A percentile compares a stretch with the other conserved stretches of the same genome.
phyloP scores from a whole-genome alignment of 35 echinoderm and acorn worm genomes.

The Ophiothrix spiculata region DNA sequence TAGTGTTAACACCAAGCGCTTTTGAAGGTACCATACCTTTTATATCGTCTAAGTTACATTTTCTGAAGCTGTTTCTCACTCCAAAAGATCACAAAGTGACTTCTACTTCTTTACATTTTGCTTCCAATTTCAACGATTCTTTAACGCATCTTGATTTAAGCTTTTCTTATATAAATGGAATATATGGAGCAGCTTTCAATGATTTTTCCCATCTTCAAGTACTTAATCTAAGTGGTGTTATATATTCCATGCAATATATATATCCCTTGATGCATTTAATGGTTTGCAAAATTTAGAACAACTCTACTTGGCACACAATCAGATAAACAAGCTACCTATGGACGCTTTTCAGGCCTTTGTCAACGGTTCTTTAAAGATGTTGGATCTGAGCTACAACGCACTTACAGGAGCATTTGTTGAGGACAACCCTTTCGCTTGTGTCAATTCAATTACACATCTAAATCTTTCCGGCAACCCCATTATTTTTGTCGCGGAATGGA shows the following conservation, averaged over 20 bases:
- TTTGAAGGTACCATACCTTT: too few species aligned
- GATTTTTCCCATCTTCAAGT: neutral
- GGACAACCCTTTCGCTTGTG: neutral
- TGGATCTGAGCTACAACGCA: neutral
- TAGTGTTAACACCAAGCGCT: too few species aligned
- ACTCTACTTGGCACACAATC: neutral
- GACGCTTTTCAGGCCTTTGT: neutral
- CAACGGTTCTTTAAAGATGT: neutral
- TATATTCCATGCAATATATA: neutral
- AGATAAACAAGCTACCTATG: neutral
- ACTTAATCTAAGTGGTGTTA: neutral
- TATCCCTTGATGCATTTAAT: neutral
- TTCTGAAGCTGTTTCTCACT: too few species aligned
- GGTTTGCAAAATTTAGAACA: neutral
- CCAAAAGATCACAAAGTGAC: neutral
- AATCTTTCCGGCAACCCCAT: neutral
- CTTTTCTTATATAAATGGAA: neutral
- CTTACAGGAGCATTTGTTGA: neutral
- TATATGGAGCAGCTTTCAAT: neutral
- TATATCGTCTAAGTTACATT: too few species aligned
- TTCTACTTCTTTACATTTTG: neutral
- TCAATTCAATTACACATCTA: neutral
- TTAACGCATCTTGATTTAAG: constrained; percentile 10
- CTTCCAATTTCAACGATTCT: too few species aligned
- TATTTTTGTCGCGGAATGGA: neutral